Evolutionary conservation across 2,113 vertebrate species (phyloP).

Genomic region (human (Homo sapiens)): GRCh38 chr6:115942001-115942500

Average conservation of each 20-base stretch:
- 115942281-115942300: background rate
- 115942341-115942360: background rate
- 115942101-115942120: slow-evolving; percentile 58
- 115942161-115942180: slow-evolving; percentile 33
- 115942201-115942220: slow-evolving; percentile 58
- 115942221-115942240: background rate
- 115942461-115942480: slow-evolving; percentile 89
- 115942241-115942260: background rate
- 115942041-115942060: slow-evolving; percentile 76
- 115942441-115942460: slow-evolving; percentile 79
- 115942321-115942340: slow-evolving; percentile 12
- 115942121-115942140: slow-evolving; percentile 84
- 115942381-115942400: slow-evolving; percentile 5
- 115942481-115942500: slow-evolving; percentile 92
- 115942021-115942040: slow-evolving; percentile 72
- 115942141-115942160: slow-evolving; percentile 42
- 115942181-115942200: slow-evolving; percentile 68
- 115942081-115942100: slow-evolving; percentile 60
- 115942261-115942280: background rate
- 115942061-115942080: slow-evolving; percentile 46
- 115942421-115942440: slow-evolving; percentile 56
- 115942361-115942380: slow-evolving; percentile 5
- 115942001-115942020: slow-evolving; percentile 69
- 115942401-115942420: background rate
- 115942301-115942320: background rate